Conservation (phyloP, 2,888 invertebrate genomes). For the Alloscopus bannaensis region DNA sequence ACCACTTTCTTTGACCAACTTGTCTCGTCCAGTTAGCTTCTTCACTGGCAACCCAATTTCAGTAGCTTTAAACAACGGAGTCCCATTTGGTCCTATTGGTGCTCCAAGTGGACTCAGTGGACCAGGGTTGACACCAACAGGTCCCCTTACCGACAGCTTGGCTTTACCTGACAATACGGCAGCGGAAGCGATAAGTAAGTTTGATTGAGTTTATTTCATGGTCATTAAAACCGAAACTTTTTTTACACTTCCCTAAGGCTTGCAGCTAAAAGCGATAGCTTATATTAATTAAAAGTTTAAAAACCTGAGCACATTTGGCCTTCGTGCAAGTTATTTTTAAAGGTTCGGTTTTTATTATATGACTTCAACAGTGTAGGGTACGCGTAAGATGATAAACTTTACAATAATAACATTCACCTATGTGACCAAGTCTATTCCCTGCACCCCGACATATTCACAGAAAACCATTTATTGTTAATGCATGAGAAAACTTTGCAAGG, state of each 20-base stretch:
- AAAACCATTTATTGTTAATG: constrained; percentile 54
- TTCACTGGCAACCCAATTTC: constrained; percentile 43
- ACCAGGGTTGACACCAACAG: constrained; percentile 54
- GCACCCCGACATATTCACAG: background rate
- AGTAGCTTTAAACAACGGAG: constrained; percentile 44
- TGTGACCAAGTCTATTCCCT: too few species aligned
- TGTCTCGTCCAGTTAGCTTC: constrained; percentile 44
- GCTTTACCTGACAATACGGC: constrained; percentile 55
- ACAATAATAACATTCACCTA: too few species aligned
- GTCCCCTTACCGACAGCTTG: constrained; percentile 47
- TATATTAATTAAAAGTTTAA: too few species aligned
- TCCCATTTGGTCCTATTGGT: constrained; percentile 49
- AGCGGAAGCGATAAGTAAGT: constrained; percentile 57
- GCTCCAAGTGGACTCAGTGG: constrained; percentile 22
- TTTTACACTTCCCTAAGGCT: background rate
- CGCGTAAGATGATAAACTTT: too few species aligned
- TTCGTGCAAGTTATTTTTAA: too few species aligned
- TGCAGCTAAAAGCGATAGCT: too few species aligned
- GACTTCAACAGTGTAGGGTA: too few species aligned
- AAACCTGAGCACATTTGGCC: too few species aligned
- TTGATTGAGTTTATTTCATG: background rate
- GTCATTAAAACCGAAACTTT: background rate
- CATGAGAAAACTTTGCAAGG: constrained; percentile 63
- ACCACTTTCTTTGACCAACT: background rate
- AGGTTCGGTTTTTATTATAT: too few species aligned